Evolutionary conservation across 30 jellyfish, hydroid and myxozoan species (phyloP).

Genomic region (Hydractinia symbiolongicarpus): DNA sequence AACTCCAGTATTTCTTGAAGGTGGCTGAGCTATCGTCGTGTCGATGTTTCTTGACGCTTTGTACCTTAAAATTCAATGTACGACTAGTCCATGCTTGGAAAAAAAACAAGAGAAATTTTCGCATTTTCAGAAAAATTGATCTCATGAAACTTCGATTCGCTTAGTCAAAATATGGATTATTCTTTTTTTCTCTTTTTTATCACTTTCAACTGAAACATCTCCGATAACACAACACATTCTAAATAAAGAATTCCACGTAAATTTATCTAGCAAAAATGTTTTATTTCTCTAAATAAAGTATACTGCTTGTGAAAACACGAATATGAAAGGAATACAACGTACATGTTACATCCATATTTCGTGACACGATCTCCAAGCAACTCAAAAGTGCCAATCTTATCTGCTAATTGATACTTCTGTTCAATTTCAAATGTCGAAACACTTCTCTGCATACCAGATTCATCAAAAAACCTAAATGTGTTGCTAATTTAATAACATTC

Average conservation of each 20-base stretch:
- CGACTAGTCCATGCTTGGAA: not conserved
- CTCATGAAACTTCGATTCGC: no score
- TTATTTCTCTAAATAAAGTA: no score
- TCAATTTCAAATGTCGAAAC: constrained; percentile 37
- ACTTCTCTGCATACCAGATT: constrained; percentile 17
- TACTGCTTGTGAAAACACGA: not conserved
- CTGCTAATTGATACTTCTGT: constrained; percentile 61
- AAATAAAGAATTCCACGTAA: no score
- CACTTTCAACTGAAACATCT: no score
- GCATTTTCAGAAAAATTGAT: no score
- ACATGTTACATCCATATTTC: constrained; percentile 81
- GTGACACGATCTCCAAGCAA: constrained; percentile 86
- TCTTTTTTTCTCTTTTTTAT: no score
- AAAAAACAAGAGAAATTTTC: not conserved
- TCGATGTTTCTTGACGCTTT: constrained; percentile 66
- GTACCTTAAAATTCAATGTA: constrained; percentile 34
- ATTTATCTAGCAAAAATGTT: no score
- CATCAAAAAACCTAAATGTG: constrained; percentile 33
- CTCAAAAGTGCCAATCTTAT: constrained; percentile 84
- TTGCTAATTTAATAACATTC: not conserved
- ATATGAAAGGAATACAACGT: constrained; percentile 16
- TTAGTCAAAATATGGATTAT: no score
- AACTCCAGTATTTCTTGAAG: no score
- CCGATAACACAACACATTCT: no score
- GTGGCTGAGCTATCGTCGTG: constrained; percentile 26